Evolutionary conservation across 2,888 invertebrate species (phyloP).

Genomic region (Drosophila sordidapex): DNA sequence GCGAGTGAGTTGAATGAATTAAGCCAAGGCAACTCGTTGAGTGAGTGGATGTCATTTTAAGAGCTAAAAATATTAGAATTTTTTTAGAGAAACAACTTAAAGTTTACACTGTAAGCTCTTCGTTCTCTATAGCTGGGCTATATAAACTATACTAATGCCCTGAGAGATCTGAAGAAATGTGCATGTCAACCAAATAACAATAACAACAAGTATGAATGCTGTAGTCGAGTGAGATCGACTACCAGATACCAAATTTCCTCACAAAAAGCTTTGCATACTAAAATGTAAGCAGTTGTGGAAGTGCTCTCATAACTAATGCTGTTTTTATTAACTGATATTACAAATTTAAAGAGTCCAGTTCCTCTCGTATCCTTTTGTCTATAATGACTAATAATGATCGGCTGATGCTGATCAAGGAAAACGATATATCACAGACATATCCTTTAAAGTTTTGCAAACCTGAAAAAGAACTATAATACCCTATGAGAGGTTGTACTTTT

Average conservation of each 20-base stretch:
- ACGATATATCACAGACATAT: neutral
- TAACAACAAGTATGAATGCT: neutral
- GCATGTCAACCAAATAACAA: neutral
- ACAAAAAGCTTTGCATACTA: too few relatives aligned
- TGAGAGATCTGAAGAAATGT: neutral
- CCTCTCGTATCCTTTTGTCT: neutral
- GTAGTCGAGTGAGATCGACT: neutral
- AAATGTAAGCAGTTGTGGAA: too few relatives aligned
- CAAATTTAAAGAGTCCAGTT: neutral
- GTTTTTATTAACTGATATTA: neutral
- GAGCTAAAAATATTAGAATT: slow-evolving; percentile 1
- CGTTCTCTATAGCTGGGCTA: neutral
- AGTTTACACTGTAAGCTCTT: slow-evolving; percentile 1
- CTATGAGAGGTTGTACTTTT: neutral
- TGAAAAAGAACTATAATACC: neutral
- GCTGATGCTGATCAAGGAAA: neutral
- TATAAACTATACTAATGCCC: neutral
- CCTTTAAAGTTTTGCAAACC: neutral
- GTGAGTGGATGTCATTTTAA: neutral
- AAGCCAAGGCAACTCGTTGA: slow-evolving; percentile 52
- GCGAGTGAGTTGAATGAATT: slow-evolving; percentile 62
- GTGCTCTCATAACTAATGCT: neutral
- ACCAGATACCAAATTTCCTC: neutral
- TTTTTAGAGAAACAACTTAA: neutral
- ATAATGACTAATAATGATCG: neutral